These are phyloP conservation scores for Rotaria sp. DNA, from an alignment of 2,888 invertebrate species.

Conservation along the genomic window DNA sequence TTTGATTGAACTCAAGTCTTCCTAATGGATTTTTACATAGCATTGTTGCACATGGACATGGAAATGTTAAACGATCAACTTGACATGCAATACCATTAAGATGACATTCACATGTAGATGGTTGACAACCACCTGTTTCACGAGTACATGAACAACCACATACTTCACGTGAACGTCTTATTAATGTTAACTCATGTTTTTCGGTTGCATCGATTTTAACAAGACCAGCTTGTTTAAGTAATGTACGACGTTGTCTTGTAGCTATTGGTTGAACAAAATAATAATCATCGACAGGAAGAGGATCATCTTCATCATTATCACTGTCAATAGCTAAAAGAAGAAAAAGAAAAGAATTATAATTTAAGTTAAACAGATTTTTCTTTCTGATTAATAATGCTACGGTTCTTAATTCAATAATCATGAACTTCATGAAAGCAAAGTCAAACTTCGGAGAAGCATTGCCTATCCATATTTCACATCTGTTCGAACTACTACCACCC, in stretches of 20 bases:
- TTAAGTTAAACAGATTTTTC: background rate
- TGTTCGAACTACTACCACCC: no score
- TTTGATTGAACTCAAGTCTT: conserved; percentile 37
- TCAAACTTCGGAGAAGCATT: no score
- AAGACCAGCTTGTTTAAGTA: conserved; percentile 30
- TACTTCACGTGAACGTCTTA: conserved; percentile 33
- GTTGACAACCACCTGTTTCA: conserved; percentile 32
- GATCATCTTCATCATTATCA: conserved; percentile 12
- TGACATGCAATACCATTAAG: conserved; percentile 39
- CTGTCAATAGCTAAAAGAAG: background rate
- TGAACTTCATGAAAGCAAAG: no score
- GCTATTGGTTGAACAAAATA: conserved; percentile 18
- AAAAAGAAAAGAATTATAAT: background rate
- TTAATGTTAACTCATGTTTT: conserved; percentile 34
- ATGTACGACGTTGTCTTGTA: conserved; percentile 23
- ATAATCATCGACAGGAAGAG: conserved; percentile 13
- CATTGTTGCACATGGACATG: conserved; percentile 34
- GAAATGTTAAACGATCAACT: conserved; percentile 38
- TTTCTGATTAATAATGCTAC: no score
- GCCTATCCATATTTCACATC: no score
- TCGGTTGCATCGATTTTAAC: conserved; percentile 31
- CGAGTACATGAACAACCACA: conserved; percentile 36
- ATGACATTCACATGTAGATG: conserved; percentile 36
- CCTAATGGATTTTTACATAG: conserved; percentile 35
- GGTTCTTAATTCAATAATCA: no score